These are phyloP conservation scores for Gambusia affinis DNA, from an alignment of 2,113 vertebrate genomes.

Conservation along the genomic window DNA sequence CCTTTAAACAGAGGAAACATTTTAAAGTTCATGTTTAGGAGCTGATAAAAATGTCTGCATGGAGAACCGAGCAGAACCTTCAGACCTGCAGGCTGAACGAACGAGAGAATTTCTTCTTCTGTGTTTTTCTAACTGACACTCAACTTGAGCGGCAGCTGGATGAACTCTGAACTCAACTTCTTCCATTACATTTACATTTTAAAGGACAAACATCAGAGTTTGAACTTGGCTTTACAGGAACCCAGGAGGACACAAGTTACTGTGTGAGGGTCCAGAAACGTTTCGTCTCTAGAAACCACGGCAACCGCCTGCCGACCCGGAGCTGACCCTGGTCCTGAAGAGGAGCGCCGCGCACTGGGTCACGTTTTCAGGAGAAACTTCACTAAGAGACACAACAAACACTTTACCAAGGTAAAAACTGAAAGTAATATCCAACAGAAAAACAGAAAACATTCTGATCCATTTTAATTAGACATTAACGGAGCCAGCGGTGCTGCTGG, in stretches of 20 bases:
- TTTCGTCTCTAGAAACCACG: background rate
- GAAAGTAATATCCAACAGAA: too few species aligned
- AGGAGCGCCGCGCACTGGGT: background rate
- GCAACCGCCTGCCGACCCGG: background rate
- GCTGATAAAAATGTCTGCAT: background rate
- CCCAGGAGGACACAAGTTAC: background rate
- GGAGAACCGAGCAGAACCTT: background rate
- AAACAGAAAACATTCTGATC: background rate
- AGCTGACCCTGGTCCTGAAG: conserved; percentile 34
- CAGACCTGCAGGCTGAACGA: background rate
- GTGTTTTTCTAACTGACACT: background rate
- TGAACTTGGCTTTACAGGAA: background rate
- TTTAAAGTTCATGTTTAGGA: too few species aligned
- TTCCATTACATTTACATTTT: background rate
- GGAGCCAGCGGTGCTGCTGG: background rate
- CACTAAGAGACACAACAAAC: too few species aligned
- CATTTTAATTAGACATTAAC: background rate
- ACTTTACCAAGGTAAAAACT: too few species aligned
- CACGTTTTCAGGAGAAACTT: background rate
- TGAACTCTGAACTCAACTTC: too few species aligned
- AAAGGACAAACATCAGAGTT: background rate
- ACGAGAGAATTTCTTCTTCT: background rate
- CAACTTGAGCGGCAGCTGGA: too few species aligned
- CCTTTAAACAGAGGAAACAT: background rate
- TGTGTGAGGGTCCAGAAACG: background rate